Conservation (phyloP, 2,797 vertebrate genomes). For the Pitangus sulphuratus region DNA sequence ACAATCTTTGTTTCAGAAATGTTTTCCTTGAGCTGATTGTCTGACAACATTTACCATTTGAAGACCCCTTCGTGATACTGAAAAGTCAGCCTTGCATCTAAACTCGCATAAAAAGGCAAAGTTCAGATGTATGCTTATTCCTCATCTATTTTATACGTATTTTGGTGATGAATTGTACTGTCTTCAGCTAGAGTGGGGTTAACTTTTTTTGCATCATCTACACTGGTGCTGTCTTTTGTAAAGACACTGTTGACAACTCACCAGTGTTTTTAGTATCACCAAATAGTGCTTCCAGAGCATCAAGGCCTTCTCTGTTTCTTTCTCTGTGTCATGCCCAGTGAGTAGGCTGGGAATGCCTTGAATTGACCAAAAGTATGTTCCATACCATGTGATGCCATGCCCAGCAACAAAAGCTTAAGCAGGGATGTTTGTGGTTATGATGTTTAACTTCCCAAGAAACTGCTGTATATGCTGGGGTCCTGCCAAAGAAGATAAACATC, state of each 20-base stretch:
- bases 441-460: not conserved
- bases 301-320: not conserved
- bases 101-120: not conserved
- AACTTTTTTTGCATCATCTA: not conserved
- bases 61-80: not conserved
- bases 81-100: not conserved
- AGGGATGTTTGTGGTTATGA: not conserved
- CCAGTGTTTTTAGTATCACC: not conserved
- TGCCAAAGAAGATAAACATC: not conserved
- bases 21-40: not conserved
- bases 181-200: not conserved
- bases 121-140: not conserved
- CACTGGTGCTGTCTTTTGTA: not conserved
- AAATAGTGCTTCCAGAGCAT: not conserved
- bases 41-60: not conserved
- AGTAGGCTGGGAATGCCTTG: not conserved
- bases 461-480: not conserved
- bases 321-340: not conserved
- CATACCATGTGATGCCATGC: not conserved
- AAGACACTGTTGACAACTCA: not conserved
- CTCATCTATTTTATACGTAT: not conserved
- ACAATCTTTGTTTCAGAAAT: not conserved
- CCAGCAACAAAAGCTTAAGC: not conserved
- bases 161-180: not conserved
- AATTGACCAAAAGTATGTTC: not conserved